These are phyloP conservation scores for Parasteatoda lunata DNA, from an alignment of 2,888 invertebrate species.

Conservation along the genomic window DNA sequence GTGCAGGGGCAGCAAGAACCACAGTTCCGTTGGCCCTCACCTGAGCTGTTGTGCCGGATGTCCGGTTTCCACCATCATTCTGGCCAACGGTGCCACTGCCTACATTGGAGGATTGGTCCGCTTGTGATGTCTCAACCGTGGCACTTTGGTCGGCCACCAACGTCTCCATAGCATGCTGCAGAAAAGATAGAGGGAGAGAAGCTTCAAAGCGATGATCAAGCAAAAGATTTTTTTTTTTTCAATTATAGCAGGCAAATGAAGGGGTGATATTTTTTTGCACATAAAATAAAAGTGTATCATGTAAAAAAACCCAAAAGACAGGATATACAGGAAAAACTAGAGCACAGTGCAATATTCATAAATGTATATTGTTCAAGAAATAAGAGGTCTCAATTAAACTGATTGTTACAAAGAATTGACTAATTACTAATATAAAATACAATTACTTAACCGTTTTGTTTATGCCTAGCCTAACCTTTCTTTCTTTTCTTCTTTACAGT, in stretches of 20 bases:
- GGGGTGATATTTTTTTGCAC: not conserved
- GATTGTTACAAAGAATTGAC: too few relatives aligned
- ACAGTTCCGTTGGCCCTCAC: conserved; percentile 65
- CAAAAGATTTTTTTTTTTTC: not conserved
- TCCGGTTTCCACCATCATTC: conserved; percentile 39
- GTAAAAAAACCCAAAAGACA: too few relatives aligned
- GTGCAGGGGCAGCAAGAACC: conserved; percentile 63
- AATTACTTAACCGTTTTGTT: too few relatives aligned
- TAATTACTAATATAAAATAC: too few relatives aligned
- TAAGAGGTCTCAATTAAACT: too few relatives aligned
- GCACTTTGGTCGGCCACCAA: conserved; percentile 85
- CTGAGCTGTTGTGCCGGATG: conserved; percentile 40
- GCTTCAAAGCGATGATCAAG: conserved; percentile 50
- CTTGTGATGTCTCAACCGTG: conserved; percentile 58
- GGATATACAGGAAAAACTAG: too few relatives aligned
- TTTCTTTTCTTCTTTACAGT: too few relatives aligned
- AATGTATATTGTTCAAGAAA: too few relatives aligned
- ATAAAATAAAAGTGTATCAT: too few relatives aligned
- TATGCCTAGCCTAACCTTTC: too few relatives aligned
- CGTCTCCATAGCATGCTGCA: conserved; percentile 82
- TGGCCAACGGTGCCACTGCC: conserved; percentile 3
- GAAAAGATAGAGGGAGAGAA: conserved; percentile 31
- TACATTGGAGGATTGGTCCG: conserved; percentile 32
- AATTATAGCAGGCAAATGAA: not conserved
- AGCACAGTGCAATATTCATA: too few relatives aligned